Conservation (phyloP, 2,888 invertebrate species). For the Machimus atricapillus region DNA sequence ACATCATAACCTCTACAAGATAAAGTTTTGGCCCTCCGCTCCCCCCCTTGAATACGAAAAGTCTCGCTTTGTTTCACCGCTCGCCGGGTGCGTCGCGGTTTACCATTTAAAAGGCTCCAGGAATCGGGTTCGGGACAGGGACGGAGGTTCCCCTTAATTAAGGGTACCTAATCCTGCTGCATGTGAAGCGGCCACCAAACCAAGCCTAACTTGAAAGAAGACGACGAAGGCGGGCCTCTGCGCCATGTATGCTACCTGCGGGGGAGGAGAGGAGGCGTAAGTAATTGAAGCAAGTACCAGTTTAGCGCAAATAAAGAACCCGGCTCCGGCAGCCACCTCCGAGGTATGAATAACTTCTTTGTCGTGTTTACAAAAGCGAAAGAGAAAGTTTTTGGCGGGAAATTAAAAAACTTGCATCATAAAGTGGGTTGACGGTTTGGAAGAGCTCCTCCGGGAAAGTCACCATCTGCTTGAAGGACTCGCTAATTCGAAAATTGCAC, state of each 20-base stretch:
- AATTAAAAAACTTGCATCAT: slow-evolving; percentile 13
- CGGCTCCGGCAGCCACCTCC: neutral
- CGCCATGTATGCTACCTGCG: neutral
- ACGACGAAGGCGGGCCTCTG: neutral
- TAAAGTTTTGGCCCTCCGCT: neutral
- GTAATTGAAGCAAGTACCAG: neutral
- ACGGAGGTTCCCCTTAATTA: neutral
- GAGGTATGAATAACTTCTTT: slow-evolving; percentile 18
- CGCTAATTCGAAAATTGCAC: neutral
- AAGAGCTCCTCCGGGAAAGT: neutral
- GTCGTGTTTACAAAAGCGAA: neutral
- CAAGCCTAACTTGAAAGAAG: neutral
- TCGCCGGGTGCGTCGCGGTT: neutral
- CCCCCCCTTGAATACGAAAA: neutral
- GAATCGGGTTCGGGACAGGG: neutral
- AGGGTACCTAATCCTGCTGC: neutral
- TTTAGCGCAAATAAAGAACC: neutral
- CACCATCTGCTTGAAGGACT: slow-evolving; percentile 7
- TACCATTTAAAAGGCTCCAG: neutral
- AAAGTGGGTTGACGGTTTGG: neutral
- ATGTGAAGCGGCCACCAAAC: neutral
- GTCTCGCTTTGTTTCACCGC: neutral
- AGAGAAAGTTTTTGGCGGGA: neutral
- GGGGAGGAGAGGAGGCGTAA: neutral
- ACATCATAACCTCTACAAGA: slow-evolving; percentile 20